phyloP scores from a whole-genome alignment of 2,113 vertebrate genomes.

The Plecturocebus donacophilus region DNA sequence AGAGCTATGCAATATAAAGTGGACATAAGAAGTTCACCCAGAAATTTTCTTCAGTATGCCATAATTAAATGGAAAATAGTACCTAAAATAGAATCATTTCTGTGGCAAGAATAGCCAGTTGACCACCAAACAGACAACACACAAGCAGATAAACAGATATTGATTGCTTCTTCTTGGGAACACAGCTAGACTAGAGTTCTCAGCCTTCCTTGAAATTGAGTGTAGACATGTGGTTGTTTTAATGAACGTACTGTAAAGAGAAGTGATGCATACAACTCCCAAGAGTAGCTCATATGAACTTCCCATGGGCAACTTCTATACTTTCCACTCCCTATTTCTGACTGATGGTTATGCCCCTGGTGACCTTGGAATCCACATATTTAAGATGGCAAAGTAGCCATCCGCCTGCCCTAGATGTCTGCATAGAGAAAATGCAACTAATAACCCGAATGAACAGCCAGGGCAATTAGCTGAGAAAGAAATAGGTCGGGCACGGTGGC shows the following conservation, averaged over 20 bases:
- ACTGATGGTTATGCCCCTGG: not conserved
- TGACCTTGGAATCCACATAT: not conserved
- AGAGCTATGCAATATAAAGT: not conserved
- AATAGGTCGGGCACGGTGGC: not conserved
- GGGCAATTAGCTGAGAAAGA: not conserved
- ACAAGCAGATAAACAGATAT: not conserved
- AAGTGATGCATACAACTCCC: not conserved
- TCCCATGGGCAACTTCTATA: not conserved
- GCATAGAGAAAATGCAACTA: not conserved
- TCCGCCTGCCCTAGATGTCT: not conserved
- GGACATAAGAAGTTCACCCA: not conserved
- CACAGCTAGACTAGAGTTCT: not conserved
- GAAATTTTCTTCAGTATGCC: not conserved
- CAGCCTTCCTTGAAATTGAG: not conserved
- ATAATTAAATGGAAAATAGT: not conserved
- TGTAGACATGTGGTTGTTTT: not conserved
- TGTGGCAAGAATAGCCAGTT: not conserved
- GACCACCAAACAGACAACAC: not conserved
- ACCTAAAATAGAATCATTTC: not conserved
- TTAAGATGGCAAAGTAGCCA: not conserved
- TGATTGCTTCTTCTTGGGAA: not conserved
- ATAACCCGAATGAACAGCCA: not conserved
- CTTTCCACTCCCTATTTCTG: not conserved
- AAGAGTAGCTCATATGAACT: not conserved
- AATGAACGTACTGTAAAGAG: not conserved